phyloP scores from a whole-genome alignment of 2,113 vertebrate species.

The Leptosomus discolor region DNA sequence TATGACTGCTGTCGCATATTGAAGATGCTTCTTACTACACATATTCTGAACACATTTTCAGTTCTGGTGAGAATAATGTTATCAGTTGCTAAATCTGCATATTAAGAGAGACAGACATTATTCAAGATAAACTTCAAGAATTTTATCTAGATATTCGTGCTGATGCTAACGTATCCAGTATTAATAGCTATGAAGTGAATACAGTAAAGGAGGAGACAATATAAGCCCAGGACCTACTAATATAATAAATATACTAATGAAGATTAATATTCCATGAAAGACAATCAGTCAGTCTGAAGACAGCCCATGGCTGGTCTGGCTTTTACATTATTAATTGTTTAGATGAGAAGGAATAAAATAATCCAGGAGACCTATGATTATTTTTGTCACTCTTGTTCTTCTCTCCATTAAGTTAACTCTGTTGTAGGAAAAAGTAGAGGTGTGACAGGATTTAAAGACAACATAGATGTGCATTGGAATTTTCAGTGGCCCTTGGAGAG shows the following conservation, averaged over 20 bases:
- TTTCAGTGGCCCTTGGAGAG: neutral
- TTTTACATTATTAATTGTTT: neutral
- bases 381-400: neutral
- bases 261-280: neutral
- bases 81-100: slow-evolving; percentile 10
- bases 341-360: neutral
- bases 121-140: neutral
- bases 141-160: neutral
- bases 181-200: neutral
- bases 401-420: neutral
- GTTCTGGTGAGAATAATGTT: slow-evolving; percentile 4
- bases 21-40: neutral
- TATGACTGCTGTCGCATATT: neutral
- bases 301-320: neutral
- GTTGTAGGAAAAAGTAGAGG: neutral
- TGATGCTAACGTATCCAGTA: neutral
- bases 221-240: neutral
- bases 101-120: neutral
- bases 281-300: neutral
- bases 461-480: neutral
- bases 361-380: neutral
- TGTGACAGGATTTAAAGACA: neutral
- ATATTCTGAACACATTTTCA: slow-evolving; percentile 47
- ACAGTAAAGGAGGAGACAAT: neutral
- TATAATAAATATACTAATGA: neutral